Conservation (phyloP, 2,113 vertebrate species). For the Oryzias curvinotus region DNA sequence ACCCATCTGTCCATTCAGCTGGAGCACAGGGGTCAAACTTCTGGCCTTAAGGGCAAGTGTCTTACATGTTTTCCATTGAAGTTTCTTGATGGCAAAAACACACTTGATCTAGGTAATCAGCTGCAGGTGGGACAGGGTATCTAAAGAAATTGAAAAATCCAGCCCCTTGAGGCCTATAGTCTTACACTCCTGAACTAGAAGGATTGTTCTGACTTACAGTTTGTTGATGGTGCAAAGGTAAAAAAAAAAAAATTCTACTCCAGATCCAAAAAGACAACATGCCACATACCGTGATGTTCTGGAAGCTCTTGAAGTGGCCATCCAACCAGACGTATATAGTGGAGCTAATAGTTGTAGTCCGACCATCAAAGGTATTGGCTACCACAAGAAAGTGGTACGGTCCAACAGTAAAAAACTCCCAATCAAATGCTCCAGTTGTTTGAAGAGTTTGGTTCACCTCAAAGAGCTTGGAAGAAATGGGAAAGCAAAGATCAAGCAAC, state of each 20-base stretch:
- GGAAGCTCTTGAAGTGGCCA: slow-evolving; percentile 86
- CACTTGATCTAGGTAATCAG: too few relatives aligned
- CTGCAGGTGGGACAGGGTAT: too few relatives aligned
- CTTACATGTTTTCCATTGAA: too few relatives aligned
- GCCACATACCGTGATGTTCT: slow-evolving; percentile 85
- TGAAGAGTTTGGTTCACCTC: slow-evolving; percentile 90
- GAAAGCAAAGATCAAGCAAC: accelerated
- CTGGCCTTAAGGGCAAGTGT: too few relatives aligned
- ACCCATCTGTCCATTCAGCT: too few relatives aligned
- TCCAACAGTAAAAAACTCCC: slow-evolving; percentile 92
- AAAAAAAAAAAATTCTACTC: neutral
- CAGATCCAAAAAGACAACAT: neutral
- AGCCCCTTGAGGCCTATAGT: too few relatives aligned
- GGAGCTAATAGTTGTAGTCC: slow-evolving; percentile 84
- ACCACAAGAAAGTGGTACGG: slow-evolving; percentile 89
- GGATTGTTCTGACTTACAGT: too few relatives aligned
- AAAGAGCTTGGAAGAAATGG: slow-evolving; percentile 68
- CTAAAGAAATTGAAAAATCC: too few relatives aligned
- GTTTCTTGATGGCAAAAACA: too few relatives aligned
- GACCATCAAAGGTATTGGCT: slow-evolving; percentile 92
- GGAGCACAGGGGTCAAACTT: too few relatives aligned
- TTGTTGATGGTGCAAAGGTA: too few relatives aligned
- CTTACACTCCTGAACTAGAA: too few relatives aligned
- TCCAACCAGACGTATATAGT: slow-evolving; percentile 87
- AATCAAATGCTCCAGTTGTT: slow-evolving; percentile 94